Conservation (phyloP, 2,888 invertebrate genomes). For the Pinctada fucata region DNA sequence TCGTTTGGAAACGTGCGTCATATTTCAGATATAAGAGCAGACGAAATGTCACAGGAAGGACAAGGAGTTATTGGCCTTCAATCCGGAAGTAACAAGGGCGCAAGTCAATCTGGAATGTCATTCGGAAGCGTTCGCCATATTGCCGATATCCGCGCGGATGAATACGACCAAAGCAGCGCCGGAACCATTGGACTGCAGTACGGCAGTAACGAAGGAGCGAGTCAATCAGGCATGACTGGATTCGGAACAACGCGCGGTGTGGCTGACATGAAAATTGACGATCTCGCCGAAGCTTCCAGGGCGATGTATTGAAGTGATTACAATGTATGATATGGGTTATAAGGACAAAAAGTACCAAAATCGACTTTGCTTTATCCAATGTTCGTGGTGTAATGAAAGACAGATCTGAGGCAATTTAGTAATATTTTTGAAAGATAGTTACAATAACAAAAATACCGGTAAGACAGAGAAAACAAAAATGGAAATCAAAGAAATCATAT, state of each 20-base stretch:
- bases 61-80: slow-evolving; percentile 70
- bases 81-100: slow-evolving; percentile 71
- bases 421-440: no score
- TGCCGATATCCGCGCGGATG: slow-evolving; percentile 61
- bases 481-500: no score
- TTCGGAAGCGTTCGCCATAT: slow-evolving; percentile 67
- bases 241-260: slow-evolving; percentile 69
- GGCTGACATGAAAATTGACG: slow-evolving; percentile 64
- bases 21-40: slow-evolving; percentile 62
- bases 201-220: slow-evolving; percentile 74
- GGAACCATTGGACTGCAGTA: slow-evolving; percentile 71
- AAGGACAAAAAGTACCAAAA: no score
- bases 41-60: slow-evolving; percentile 61
- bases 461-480: no score
- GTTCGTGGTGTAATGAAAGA: no score
- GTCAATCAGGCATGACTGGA: slow-evolving; percentile 67
- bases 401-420: no score
- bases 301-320: not conserved
- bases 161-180: slow-evolving; percentile 51
- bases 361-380: no score
- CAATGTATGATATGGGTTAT: no score
- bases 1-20: slow-evolving; percentile 64
- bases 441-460: no score
- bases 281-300: slow-evolving; percentile 18
- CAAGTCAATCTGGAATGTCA: slow-evolving; percentile 71